These are phyloP conservation scores for Periophthalmus magnuspinnatus DNA, from an alignment of 2,797 vertebrate genomes.

Conservation along the genomic window DNA sequence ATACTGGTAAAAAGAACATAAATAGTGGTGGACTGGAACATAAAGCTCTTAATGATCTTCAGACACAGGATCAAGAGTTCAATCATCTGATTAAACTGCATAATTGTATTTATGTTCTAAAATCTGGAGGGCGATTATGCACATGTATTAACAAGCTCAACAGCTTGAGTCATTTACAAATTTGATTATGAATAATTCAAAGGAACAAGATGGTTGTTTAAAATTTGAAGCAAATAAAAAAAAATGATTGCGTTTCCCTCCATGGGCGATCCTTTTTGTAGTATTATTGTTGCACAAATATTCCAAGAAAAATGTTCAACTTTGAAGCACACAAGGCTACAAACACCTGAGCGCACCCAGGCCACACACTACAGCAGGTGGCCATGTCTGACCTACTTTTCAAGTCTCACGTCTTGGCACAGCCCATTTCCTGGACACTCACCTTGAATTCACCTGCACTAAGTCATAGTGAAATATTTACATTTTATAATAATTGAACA, in stretches of 20 bases:
- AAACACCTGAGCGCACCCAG: too few relatives aligned
- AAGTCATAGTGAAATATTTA: too few relatives aligned
- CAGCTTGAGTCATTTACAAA: background rate
- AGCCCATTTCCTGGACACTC: too few relatives aligned
- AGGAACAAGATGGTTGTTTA: background rate
- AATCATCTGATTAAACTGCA: background rate
- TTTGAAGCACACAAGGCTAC: too few relatives aligned
- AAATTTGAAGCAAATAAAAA: background rate
- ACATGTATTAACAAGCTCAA: background rate
- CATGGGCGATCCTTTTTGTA: background rate
- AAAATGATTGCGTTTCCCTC: background rate
- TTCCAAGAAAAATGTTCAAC: too few relatives aligned
- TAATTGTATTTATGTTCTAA: background rate
- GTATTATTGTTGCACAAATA: too few relatives aligned
- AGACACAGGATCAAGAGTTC: background rate
- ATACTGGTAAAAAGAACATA: background rate
- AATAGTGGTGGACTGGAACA: background rate
- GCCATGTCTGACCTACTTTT: too few relatives aligned
- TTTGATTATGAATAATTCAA: slow-evolving; percentile 4
- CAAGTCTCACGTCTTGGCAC: too few relatives aligned
- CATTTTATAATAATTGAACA: too few relatives aligned
- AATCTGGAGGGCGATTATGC: background rate
- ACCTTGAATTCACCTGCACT: too few relatives aligned
- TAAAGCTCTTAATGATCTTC: background rate
- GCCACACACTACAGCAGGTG: too few relatives aligned